phyloP scores from a whole-genome alignment of 2,113 vertebrate genomes.

The Harpagus bidentatus region DNA sequence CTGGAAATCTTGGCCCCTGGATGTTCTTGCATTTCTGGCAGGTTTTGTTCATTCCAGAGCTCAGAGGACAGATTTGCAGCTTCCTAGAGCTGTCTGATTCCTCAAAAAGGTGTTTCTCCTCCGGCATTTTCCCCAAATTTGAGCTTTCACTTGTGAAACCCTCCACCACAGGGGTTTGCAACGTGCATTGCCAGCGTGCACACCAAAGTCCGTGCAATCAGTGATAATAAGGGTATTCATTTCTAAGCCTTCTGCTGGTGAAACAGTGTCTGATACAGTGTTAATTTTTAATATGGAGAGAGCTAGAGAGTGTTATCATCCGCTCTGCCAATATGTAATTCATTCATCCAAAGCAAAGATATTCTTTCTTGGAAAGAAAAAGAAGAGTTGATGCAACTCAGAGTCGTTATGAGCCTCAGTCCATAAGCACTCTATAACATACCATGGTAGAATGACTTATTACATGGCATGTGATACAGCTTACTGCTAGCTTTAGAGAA shows the following conservation, averaged over 20 bases:
- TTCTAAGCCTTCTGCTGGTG: not conserved
- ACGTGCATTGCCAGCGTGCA: no score
- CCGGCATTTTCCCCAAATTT: not conserved
- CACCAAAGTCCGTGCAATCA: not conserved
- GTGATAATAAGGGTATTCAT: not conserved
- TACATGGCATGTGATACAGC: not conserved
- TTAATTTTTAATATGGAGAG: not conserved
- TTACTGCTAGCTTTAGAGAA: not conserved
- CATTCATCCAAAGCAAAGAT: not conserved
- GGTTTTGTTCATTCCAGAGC: not conserved
- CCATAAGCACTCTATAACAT: not conserved
- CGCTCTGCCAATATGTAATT: not conserved
- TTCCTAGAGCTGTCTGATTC: not conserved
- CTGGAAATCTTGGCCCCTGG: not conserved
- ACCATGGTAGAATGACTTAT: not conserved
- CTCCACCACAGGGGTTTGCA: not conserved
- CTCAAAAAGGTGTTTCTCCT: not conserved
- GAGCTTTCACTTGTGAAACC: not conserved
- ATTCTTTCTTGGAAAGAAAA: not conserved
- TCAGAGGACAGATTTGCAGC: not conserved
- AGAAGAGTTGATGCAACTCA: not conserved
- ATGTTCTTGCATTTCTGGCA: accelerated
- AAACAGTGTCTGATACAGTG: not conserved
- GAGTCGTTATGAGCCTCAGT: not conserved
- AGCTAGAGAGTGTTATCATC: not conserved